Evolutionary conservation across 1,140 invertebrate genomes (phyloP), one percentile per base, ranked within the genome.

Genomic region (Harlomillsia oculata): DNA sequence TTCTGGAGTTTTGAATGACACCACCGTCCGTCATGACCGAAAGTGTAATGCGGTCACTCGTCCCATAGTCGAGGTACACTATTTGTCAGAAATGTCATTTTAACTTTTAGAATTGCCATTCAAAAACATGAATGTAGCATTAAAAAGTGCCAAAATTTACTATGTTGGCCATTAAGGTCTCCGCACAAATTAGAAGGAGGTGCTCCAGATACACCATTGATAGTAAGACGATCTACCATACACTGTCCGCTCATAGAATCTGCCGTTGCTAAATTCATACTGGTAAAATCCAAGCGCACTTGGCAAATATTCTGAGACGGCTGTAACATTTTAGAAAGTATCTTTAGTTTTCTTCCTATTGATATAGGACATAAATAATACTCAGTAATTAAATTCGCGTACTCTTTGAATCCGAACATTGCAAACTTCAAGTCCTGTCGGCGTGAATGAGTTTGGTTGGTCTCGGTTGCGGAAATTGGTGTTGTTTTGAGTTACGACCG

Each of bases 21-120:
- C 46, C 58, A 3, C 63, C 63, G 26, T 65, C 63, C 1, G 63
- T 63, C 11, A 65, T 59, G 21, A 65, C 43, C 29, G 36, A 40
- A 1, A 65, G 29, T 4, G 63, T 63, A 18, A 65, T 63, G 32
- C 63, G 14, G 43, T 65, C 63, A 44, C 53, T 60, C n/a, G 34
- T 53, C 18, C 63, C 63, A 37, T 59, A 65, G 29, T 65, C 57
- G 16, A 65, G 32, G 43, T 65, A 65, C 57, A 65, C 63, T 64
- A 40, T 6, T 2, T 34, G 43, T 37, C 26, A 53, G 11, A 54
- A 48, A 3, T 40, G 20, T n/a, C n/a, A 3, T n/a, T 18, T 4
- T 29, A 41, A 39, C 2, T 40, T 53, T 21, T 44, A 41, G n/a
- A 40, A 20, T 26, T 48, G 20, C 39, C 13, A 20, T 41, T 20